Base-by-base conservation (phyloP, 35 echinoderm and acorn worm genomes). In the Diadema setosum region DNA sequence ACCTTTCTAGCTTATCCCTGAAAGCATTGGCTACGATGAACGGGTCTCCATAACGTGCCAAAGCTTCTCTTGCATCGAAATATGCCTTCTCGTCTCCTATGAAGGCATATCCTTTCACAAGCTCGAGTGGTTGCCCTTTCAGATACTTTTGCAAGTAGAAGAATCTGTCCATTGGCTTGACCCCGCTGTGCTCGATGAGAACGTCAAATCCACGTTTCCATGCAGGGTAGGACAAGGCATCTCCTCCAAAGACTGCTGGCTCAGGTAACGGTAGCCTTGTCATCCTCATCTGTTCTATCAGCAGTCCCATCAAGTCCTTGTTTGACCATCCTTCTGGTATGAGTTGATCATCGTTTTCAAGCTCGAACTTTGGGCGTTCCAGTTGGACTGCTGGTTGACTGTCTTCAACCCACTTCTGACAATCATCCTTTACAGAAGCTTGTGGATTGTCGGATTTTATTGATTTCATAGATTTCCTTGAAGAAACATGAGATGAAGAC, bases 1-100 rank as follows among this genome's bases (percentile, higher is more conserved):
- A 97, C 0, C 36, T 39, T 48, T 89, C 82, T 20, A 97, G 30
- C 61, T 89, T 97, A 20, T 85, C 61, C 18, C 85, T 30, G 30
- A 97, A 89, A 5, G 94, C 90, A 3, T 50, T 89, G 18, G 86
- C 65, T 16, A 93, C 57, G 1, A 92, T 76, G n/a, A 88, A 92
- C 0, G 85, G 65, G 52, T 97, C 58, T 1, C 94, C 94, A 75
- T 92, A 97, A 67, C 52, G n/a, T n/a, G n/a, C 25, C 34, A 73
- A 33, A 27, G 65, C 65, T 30, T 73, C 31, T 36, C 4, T 27
- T 3, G 65, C 65, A 73, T 73, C 65, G 37, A 5, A 30, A 36
- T 73, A 73, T 5, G 65, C 65, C 31, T 17, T 73, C 31, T 73
- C 65, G 17, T 73, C 31, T 5, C 31, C 65, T 15, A 73, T 5